These are phyloP conservation scores for Cryptus armator DNA, from an alignment of 2,888 invertebrate species.

Conservation along the genomic window DNA sequence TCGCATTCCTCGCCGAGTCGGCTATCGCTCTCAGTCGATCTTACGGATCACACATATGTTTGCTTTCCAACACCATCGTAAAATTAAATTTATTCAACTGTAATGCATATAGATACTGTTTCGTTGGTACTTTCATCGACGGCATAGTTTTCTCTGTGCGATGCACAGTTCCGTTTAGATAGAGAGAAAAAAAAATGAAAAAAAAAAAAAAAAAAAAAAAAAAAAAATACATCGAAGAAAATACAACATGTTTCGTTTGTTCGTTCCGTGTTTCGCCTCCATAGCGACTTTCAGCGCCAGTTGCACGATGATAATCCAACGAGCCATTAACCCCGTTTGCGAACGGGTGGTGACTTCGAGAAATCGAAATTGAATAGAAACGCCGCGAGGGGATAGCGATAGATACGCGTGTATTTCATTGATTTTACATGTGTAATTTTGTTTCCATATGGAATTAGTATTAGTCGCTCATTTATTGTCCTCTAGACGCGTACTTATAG, in stretches of 20 bases:
- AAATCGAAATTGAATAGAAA: slow-evolving; percentile 50
- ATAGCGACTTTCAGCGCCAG: slow-evolving; percentile 9
- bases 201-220: neutral
- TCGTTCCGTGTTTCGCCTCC: neutral
- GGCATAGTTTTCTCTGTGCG: neutral
- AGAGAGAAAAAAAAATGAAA: neutral
- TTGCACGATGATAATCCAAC: slow-evolving; percentile 18
- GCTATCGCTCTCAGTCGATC: slow-evolving; percentile 22
- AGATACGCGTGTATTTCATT: neutral
- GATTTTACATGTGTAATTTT: neutral
- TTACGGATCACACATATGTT: slow-evolving; percentile 6
- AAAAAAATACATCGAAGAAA: too few species aligned
- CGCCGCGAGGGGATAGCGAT: slow-evolving; percentile 5
- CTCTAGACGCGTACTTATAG: slow-evolving; percentile 25
- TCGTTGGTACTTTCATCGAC: slow-evolving; percentile 16
- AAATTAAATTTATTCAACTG: neutral
- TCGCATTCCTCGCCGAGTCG: slow-evolving; percentile 27
- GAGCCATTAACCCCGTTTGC: neutral
- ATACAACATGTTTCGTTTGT: slow-evolving; percentile 1
- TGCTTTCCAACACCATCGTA: neutral
- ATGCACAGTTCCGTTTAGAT: neutral
- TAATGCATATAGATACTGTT: neutral
- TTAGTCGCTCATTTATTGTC: slow-evolving; percentile 15
- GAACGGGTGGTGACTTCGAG: slow-evolving; percentile 39
- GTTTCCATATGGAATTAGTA: neutral